These are phyloP conservation scores for Diarsia dahlii DNA, from an alignment of 2,888 invertebrate species.

Conservation along the genomic window DNA sequence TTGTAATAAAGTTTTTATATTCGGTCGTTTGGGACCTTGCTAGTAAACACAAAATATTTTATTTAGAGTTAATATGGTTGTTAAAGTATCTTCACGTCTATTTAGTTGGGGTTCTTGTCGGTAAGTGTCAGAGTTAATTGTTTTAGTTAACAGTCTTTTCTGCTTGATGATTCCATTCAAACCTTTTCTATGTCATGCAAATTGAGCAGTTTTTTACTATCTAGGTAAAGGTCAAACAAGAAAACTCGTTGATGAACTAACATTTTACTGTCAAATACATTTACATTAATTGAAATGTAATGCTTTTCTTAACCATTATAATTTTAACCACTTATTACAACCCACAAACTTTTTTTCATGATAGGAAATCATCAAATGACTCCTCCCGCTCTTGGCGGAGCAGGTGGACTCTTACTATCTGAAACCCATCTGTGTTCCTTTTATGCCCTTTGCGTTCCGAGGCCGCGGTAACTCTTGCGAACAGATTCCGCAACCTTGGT, in stretches of 20 bases:
- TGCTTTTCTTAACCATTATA: not conserved
- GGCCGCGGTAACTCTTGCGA: too few species aligned
- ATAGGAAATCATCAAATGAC: too few species aligned
- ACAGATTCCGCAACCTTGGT: too few species aligned
- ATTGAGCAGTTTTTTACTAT: not conserved
- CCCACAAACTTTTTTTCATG: too few species aligned
- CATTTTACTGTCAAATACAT: not conserved
- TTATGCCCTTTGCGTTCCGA: too few species aligned
- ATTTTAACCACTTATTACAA: not conserved
- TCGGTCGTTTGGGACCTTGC: constrained; percentile 1
- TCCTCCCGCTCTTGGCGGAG: too few species aligned
- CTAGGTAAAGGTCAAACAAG: constrained; percentile 9
- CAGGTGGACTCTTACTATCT: too few species aligned
- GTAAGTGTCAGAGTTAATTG: constrained; percentile 20
- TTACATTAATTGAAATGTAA: not conserved
- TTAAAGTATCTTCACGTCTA: constrained; percentile 5
- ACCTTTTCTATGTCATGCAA: not conserved
- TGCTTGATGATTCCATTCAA: not conserved
- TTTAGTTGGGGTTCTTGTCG: constrained; percentile 4
- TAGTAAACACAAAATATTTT: constrained; percentile 1
- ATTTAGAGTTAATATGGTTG: constrained; percentile 20
- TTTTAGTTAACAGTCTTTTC: not conserved
- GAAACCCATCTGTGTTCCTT: too few species aligned
- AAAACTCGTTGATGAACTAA: not conserved
- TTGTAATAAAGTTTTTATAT: constrained; percentile 29